Evolutionary conservation across 2,113 vertebrate genomes (phyloP), one percentile per base, ranked within the genome.

Genomic region (Antechinus flavipes): DNA sequence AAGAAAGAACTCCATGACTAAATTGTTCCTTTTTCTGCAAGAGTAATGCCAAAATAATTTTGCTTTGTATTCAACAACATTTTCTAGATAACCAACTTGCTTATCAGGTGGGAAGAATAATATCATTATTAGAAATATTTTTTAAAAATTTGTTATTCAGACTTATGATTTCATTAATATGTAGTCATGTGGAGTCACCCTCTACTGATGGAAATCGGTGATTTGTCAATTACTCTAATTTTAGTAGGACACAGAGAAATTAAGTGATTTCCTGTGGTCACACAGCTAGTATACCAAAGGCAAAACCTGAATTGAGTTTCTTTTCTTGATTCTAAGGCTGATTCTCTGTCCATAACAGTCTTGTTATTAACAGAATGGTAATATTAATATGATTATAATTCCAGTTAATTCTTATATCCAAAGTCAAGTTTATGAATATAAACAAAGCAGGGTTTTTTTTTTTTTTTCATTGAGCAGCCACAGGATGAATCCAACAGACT

Each of bases 391-490:
- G 23, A 84, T 19, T 76, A 76, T n/a, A n/a, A 76, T 84, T 84
- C n/a, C 42, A 42, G 68, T n/a, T 84, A 84, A 84, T 7, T 42
- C 68, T 5, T 84, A 84, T 42, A 84, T 0, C n/a, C 16, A 84
- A 84, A 35, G 68, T 84, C 68, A 84, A 42, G 6, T 76, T 55
- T 95, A 92, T 93, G 56, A 95, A 91, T 24, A 46, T 30, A 56
- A 94, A 96, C 30, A 84, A 93, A 96, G 25, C 54, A 94, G 54
- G 8, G 10, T 55, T 24, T 93, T 92, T 94, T 54, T 93, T 92
- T 94, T 54, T 19, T 61, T 19, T 61, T 49, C 4, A 90, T 52
- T 95, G 94, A 58, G 54, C 49, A 94, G 52, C 1, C 90, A 42
- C 89, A 26, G 61, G 52, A 84, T 25, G 90, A 91, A 76, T 89